Evolutionary conservation across 2,888 invertebrate genomes (phyloP).

Genomic region (Sceliomorpha sp.): DNA sequence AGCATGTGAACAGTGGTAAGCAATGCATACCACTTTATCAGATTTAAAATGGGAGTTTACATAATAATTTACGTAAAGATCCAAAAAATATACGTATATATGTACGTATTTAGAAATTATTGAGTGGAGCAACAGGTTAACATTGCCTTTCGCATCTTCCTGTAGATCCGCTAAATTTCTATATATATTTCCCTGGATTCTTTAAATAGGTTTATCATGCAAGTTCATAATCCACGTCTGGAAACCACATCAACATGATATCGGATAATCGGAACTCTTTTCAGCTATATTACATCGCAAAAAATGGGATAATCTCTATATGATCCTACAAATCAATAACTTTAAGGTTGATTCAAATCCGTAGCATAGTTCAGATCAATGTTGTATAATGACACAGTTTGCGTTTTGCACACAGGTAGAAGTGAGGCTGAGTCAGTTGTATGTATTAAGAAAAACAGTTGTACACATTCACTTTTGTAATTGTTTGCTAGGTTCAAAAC

Average conservation of each 20-base stretch:
- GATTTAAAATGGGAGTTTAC: too few species aligned
- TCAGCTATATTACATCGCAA: slow-evolving; percentile 20
- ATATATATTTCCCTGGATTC: slow-evolving; percentile 15
- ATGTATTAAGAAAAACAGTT: neutral
- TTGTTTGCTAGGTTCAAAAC: neutral
- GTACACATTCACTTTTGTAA: neutral
- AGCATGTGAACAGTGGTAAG: too few species aligned
- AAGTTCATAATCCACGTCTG: slow-evolving; percentile 15
- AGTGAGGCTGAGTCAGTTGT: neutral
- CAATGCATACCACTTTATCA: too few species aligned
- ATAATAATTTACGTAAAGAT: too few species aligned
- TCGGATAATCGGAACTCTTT: slow-evolving; percentile 19
- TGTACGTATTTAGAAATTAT: too few species aligned
- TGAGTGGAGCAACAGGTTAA: too few species aligned
- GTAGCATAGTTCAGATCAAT: slow-evolving; percentile 9
- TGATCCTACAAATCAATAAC: slow-evolving; percentile 17
- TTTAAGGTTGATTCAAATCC: slow-evolving; percentile 31
- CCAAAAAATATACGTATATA: too few species aligned
- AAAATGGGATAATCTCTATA: slow-evolving; percentile 17
- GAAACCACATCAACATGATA: slow-evolving; percentile 36
- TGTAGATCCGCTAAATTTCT: too few species aligned
- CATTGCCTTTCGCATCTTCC: too few species aligned
- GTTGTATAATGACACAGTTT: neutral
- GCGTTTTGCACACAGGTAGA: neutral
- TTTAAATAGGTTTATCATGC: slow-evolving; percentile 20